Base-by-base conservation (phyloP, 2,888 invertebrate genomes). In the Limnephilus rhombicus region DNA sequence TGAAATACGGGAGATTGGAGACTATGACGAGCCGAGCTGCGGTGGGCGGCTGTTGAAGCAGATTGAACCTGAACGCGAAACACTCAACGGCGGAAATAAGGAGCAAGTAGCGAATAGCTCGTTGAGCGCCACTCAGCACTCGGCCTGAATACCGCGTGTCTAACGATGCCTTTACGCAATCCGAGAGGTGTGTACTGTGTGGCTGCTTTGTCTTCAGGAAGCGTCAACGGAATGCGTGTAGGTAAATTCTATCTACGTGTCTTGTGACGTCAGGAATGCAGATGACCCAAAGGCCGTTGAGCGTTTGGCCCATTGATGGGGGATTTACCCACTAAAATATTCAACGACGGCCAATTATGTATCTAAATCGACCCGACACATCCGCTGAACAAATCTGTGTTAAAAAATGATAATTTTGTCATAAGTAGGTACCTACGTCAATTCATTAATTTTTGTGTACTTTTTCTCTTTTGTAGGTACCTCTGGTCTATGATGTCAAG, bases 161-260 rank as follows among this genome's bases (percentile, higher is more conserved):
- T 34, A 83, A 41, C 37, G 83, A 34, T 83, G 37, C 83, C 24
- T 34, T 87, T 49, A 49, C 87, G 87, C 87, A 53, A 87, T 53
- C 87, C 49, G 87, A 31, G 68, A 87, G 87, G 53, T 53, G 87
- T 53, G 68, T 29, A 34, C 29, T 53, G 87, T 53, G 87, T 29
- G 87, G 15, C 49, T 34, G 34, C 85, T 41, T 85, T 87, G 87
- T 87, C 31, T 31, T 53, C 87, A 53, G 87, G 87, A 87, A 87
- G 87, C 53, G 49, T 87, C 15, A 12, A 29, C 68, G 87, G 87
- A 87, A 87, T 87, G 87, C 87, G 29, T 53, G 29, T 45, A 87
- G 53, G 31, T 68, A 87, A 45, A 87, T 29, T 68, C 31, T 53
- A 87, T 68, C 31, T 53, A 87, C 68, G 68, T 31, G 31, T 87